These are phyloP conservation scores for Montipora sp. DNA, from an alignment of 64 coral and sea anemone genomes.

Conservation along the genomic window DNA sequence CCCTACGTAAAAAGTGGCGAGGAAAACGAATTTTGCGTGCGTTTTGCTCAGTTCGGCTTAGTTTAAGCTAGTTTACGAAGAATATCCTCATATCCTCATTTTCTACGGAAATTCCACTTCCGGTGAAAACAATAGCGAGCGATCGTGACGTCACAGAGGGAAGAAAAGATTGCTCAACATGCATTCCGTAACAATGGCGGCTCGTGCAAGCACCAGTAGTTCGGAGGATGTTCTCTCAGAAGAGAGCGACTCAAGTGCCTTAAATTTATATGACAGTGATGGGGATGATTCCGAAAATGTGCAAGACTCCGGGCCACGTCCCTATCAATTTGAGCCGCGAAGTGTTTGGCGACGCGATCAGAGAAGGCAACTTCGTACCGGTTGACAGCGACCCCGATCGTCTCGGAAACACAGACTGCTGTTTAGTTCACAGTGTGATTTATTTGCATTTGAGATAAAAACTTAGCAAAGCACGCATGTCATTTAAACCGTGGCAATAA, in stretches of 20 bases:
- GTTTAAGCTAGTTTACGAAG: background rate
- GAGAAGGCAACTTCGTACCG: background rate
- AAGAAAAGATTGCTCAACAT: background rate
- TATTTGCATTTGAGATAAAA: too few species aligned
- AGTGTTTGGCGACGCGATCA: background rate
- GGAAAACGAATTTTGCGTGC: background rate
- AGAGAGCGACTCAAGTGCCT: background rate
- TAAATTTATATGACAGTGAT: conserved; percentile 25
- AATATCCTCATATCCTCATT: background rate
- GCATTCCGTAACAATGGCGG: background rate
- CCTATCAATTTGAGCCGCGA: too few species aligned
- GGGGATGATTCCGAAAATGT: too few species aligned
- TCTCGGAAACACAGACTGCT: conserved; percentile 24
- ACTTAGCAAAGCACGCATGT: too few species aligned
- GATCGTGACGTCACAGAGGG: background rate
- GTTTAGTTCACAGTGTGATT: background rate
- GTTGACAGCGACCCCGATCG: background rate
- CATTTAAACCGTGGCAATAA: too few species aligned
- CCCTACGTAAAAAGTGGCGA: background rate
- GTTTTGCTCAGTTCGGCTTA: background rate
- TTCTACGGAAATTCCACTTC: background rate
- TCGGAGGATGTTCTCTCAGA: background rate
- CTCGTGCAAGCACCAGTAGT: background rate
- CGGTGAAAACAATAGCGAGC: conserved; percentile 1
- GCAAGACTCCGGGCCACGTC: too few species aligned